A percentile compares a stretch with the other conserved stretches of the same genome.
phyloP scores from a whole-genome alignment of 1,140 invertebrate species.

The Ephestia elutella region DNA sequence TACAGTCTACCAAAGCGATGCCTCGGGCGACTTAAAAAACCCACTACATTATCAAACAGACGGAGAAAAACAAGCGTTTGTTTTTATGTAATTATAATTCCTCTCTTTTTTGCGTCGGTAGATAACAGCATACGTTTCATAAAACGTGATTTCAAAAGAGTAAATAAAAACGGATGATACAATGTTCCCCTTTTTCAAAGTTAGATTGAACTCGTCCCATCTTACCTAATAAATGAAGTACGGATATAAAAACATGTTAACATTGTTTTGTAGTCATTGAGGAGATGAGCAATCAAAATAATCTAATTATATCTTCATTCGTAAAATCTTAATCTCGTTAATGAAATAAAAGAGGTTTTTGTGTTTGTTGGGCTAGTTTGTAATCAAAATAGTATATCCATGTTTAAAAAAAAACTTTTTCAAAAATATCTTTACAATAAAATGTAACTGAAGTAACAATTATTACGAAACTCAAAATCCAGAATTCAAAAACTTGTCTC shows the following conservation, averaged over 20 bases:
- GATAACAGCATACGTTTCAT: neutral
- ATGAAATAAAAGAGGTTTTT: neutral
- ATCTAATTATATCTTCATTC: neutral
- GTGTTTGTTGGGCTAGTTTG: neutral
- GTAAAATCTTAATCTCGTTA: neutral
- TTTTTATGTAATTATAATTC: too few species aligned
- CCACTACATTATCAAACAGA: too few species aligned
- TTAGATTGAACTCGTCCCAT: neutral
- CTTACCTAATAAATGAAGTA: neutral
- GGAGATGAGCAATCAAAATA: neutral
- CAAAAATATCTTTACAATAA: neutral
- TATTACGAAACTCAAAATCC: too few species aligned
- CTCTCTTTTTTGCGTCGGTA: neutral
- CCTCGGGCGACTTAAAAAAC: too few species aligned
- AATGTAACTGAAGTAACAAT: neutral
- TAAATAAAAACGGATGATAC: neutral
- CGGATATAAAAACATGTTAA: neutral
- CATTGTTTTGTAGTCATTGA: neutral
- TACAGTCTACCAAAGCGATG: too few species aligned
- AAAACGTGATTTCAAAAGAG: too few species aligned
- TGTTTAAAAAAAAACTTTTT: neutral
- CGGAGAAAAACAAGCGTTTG: too few species aligned
- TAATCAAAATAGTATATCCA: neutral
- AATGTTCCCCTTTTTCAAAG: neutral
- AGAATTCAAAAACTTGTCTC: too few species aligned